phyloP scores from a whole-genome alignment of 2,797 vertebrate genomes.

The Myripristis murdjan region DNA sequence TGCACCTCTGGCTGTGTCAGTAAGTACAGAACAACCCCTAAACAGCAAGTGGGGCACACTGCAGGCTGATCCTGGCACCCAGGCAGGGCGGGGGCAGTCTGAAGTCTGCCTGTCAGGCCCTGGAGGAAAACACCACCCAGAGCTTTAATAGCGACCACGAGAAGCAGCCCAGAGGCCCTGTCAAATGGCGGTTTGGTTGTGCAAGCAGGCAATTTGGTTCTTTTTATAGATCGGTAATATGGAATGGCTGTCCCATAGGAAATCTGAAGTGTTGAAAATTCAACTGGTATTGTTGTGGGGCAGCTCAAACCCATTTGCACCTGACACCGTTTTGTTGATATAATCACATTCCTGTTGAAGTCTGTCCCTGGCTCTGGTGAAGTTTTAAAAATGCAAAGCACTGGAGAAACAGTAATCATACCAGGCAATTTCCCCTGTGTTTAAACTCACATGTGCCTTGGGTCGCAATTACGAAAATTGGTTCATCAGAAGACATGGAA shows the following conservation, averaged over 20 bases:
- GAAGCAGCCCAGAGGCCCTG: conserved; percentile 72
- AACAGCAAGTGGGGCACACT: conserved; percentile 27
- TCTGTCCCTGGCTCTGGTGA: conserved; percentile 46
- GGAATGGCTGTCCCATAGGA: conserved; percentile 73
- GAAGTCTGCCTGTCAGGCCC: conserved; percentile 70
- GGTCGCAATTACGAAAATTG: conserved; percentile 75
- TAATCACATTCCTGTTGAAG: conserved; percentile 75
- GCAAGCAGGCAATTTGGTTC: conserved; percentile 79
- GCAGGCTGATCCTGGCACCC: conserved; percentile 52
- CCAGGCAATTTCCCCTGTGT: conserved; percentile 50
- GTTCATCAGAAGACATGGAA: conserved; percentile 63
- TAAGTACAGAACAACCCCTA: conserved; percentile 45
- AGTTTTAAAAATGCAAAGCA: conserved; percentile 72
- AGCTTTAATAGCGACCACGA: conserved; percentile 80
- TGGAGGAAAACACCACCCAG: conserved; percentile 72
- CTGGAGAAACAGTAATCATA: conserved; percentile 60
- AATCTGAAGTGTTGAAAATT: conserved; percentile 82
- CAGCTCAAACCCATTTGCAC: conserved; percentile 83
- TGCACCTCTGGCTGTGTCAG: conserved; percentile 47
- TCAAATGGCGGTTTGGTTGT: conserved; percentile 70
- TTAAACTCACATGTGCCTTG: conserved; percentile 63
- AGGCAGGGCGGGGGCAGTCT: conserved; percentile 65
- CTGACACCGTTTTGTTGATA: conserved; percentile 80
- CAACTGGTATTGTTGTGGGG: conserved; percentile 77
- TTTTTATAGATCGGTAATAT: conserved; percentile 85